Base-by-base conservation (phyloP, 2,888 invertebrate genomes). In the Helleia helle region DNA sequence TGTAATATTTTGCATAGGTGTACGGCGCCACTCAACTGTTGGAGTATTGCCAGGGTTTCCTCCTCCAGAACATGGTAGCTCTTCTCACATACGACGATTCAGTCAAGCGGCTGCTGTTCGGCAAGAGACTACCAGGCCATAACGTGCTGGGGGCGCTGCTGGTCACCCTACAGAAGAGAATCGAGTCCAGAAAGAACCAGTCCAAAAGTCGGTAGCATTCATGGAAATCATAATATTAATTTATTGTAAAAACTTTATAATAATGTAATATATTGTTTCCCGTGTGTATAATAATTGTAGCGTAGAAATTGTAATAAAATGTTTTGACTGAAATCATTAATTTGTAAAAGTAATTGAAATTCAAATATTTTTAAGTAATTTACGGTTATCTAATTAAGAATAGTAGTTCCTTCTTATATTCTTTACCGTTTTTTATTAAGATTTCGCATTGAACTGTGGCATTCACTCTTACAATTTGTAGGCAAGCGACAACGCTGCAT, bases 41-140 rank as follows among this genome's bases (percentile, higher is more conserved):
- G 59, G 95, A 95, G 72, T 95, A 94, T 71, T 95, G 95, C 63
- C 95, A 95, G 79, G 94, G 94, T 38, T 95, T 95, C 68, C 83
- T 96, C 15, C 87, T 96, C 31, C 95, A 96, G 76, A 95, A 96
- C 63, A 94, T 96, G 94, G 94, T 95, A n/a, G 94, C 95, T n/a
- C 81, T 95, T 15, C 85, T 96, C 36, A 95, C 95, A 0, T 95
- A 94, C 61, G 95, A 95, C 59, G 95, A 95, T 65, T 94, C 94
- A 0, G 95, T 95, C 0, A 93, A 95, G 63, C 88, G 95, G 47
- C 79, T 96, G 41, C 86, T 96, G 25, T 95, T 95, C 59, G 95
- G 95, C 27, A 95, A 95, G 71, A 92, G 95, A 60, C 83, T 95
- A 47, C 95, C 95, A 38, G 95, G 94, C 56, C 95, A 95, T 64